Conservation (phyloP, 2,797 vertebrate genomes). For the Galago senegalensis region DNA sequence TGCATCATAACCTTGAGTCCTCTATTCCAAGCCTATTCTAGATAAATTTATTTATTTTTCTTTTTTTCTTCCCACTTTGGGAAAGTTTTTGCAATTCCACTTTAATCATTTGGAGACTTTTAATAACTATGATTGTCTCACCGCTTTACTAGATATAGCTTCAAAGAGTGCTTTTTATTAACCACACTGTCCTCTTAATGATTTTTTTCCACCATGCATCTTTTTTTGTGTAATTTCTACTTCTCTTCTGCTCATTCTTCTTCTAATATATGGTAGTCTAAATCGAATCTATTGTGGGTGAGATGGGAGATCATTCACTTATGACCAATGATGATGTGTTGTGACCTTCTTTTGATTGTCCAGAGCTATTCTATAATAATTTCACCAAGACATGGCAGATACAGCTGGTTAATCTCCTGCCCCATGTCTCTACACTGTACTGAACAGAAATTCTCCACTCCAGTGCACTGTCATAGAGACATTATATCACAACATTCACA, state of each 20-base stretch:
- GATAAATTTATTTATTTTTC: not conserved
- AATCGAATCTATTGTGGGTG: not conserved
- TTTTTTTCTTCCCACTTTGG: not conserved
- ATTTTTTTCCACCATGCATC: not conserved
- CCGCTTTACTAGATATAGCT: not conserved
- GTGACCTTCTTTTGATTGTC: conserved; percentile 74
- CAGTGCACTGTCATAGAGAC: conserved; percentile 46
- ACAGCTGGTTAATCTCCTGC: not conserved
- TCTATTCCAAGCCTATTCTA: not conserved
- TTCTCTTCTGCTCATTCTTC: not conserved
- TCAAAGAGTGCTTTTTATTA: not conserved
- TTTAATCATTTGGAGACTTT: conserved; percentile 36
- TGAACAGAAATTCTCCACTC: conserved; percentile 59
- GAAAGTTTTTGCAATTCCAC: not conserved
- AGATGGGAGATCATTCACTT: conserved; percentile 39
- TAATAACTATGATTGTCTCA: not conserved
- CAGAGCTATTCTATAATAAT: conserved; percentile 59
- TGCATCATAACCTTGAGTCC: not conserved
- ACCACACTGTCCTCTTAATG: not conserved
- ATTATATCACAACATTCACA: conserved; percentile 43
- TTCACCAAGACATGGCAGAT: conserved; percentile 47
- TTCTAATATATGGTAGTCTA: not conserved
- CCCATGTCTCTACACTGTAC: not conserved
- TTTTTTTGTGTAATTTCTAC: conserved; percentile 38
- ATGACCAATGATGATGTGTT: conserved; percentile 56